Percentiles rank a stretch among this genome's conserved stretches.
Evolutionary conservation across 2,888 invertebrate genomes (phyloP).

Genomic region (Pedicia rivosa): DNA sequence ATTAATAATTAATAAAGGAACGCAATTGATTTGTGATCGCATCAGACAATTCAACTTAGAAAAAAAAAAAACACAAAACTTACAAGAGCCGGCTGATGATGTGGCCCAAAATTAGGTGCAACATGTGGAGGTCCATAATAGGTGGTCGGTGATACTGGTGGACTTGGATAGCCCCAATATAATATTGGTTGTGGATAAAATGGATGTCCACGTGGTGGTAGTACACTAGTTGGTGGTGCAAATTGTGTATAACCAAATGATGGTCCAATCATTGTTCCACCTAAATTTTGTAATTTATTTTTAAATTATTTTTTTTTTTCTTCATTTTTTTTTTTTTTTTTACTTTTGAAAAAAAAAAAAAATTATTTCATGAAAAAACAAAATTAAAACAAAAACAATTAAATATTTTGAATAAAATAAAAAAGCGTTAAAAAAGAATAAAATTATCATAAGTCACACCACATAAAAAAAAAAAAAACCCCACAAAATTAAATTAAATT

Average conservation of each 20-base stretch:
- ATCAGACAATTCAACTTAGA: too few relatives aligned
- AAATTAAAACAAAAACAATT: neutral
- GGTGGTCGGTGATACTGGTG: constrained; percentile 83
- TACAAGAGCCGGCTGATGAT: constrained; percentile 21
- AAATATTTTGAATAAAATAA: constrained; percentile 4
- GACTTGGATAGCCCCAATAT: constrained; percentile 91
- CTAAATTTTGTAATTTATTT: constrained; percentile 23
- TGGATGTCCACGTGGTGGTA: constrained; percentile 34
- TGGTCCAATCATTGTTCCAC: constrained; percentile 40
- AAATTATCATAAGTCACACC: neutral
- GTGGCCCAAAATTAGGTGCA: constrained; percentile 9
- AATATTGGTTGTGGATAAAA: constrained; percentile 52
- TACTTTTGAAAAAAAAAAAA: too few relatives aligned
- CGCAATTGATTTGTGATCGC: too few relatives aligned
- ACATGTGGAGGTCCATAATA: constrained; percentile 44
- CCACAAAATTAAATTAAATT: too few relatives aligned
- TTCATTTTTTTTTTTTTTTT: too few relatives aligned
- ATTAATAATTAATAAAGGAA: too few relatives aligned
- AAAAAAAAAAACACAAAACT: constrained; percentile 9
- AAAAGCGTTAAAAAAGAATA: neutral
- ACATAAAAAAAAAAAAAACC: too few relatives aligned
- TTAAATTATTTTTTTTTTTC: constrained; percentile 12
- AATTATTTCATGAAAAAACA: constrained; percentile 12
- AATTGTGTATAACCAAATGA: constrained; percentile 36
- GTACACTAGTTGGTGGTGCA: constrained; percentile 33